These are phyloP conservation scores for Peromyscus melanophrys DNA, from an alignment of 2,797 vertebrate species.

Conservation along the genomic window DNA sequence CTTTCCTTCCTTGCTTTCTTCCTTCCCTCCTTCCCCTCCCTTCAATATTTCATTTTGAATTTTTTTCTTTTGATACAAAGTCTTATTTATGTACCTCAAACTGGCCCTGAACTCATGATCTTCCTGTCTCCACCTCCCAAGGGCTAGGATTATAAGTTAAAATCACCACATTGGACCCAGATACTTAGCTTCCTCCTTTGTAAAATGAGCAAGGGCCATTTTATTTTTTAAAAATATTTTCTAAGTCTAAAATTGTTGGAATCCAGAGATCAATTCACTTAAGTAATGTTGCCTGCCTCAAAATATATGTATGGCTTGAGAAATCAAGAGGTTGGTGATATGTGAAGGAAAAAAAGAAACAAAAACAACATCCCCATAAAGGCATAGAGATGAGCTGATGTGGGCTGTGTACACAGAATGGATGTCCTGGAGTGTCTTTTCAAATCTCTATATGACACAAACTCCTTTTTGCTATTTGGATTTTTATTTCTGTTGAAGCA, in stretches of 20 bases:
- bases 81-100: background rate
- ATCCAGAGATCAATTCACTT: background rate
- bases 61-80: background rate
- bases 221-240: conserved; percentile 1
- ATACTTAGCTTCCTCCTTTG: background rate
- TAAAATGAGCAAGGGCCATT: background rate
- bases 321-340: background rate
- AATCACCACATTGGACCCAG: background rate
- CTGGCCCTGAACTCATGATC: background rate
- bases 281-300: background rate
- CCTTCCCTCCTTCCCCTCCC: background rate
- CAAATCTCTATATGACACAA: background rate
- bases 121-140: background rate
- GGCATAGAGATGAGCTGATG: fast-evolving
- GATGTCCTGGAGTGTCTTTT: background rate
- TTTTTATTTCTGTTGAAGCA: conserved; percentile 49
- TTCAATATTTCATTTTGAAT: background rate
- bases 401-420: background rate
- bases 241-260: background rate
- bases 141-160: background rate
- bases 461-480: background rate
- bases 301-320: background rate
- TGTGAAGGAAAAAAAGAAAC: background rate
- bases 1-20: background rate
- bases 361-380: background rate